These are phyloP conservation scores for Petrolisthes cinctipes DNA, from an alignment of 2,888 invertebrate species.

Conservation along the genomic window DNA sequence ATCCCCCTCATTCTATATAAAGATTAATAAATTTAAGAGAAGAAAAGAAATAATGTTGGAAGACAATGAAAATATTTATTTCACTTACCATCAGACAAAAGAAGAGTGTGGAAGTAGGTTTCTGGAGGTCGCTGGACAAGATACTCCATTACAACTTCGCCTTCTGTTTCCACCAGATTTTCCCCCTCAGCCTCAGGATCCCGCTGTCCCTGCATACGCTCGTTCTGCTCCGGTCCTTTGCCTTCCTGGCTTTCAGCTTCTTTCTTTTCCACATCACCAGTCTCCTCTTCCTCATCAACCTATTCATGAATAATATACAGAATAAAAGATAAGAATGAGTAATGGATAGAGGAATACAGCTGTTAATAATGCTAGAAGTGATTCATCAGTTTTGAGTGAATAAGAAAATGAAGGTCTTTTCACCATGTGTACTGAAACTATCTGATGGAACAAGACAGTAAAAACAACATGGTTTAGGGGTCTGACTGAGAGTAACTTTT, in stretches of 20 bases:
- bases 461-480: too few relatives aligned
- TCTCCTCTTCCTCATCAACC: conserved; percentile 68
- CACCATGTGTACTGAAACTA: too few relatives aligned
- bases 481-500: background rate
- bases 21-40: too few relatives aligned
- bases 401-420: too few relatives aligned
- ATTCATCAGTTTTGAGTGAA: too few relatives aligned
- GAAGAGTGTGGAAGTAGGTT: conserved; percentile 57
- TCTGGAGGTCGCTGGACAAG: conserved; percentile 56
- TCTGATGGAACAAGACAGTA: too few relatives aligned
- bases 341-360: too few relatives aligned
- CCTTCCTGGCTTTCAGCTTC: conserved; percentile 69
- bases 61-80: background rate
- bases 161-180: conserved; percentile 66
- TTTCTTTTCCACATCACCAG: conserved; percentile 70
- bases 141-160: conserved; percentile 49
- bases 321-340: too few relatives aligned
- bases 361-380: too few relatives aligned
- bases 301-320: conserved; percentile 26
- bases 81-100: conserved; percentile 31
- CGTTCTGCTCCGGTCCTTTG: conserved; percentile 65
- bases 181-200: conserved; percentile 70
- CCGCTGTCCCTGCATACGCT: conserved; percentile 63
- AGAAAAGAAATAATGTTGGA: background rate
- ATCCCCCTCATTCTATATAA: too few relatives aligned